Base-by-base conservation (phyloP, 2,113 vertebrate species). In the Oryzias woworae region DNA sequence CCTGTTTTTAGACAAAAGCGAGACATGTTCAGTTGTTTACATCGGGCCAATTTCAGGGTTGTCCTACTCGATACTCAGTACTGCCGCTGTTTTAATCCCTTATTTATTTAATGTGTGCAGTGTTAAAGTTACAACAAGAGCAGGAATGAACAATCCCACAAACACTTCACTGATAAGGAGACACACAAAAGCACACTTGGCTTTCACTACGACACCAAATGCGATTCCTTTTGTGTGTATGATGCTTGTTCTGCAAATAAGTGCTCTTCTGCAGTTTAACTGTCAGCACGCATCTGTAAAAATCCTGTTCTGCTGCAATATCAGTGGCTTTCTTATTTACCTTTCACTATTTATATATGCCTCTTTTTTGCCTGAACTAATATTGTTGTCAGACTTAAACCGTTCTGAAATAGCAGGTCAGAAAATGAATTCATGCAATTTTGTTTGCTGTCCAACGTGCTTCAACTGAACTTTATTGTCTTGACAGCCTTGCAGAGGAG, bases 21-120 rank as follows among this genome's bases (percentile, higher is more conserved):
- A 79, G 55, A 71, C 56, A 69, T 68, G 70, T 74, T 56, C 66
- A 66, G 42, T 52, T 73, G 78, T 77, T 81, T 84, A 77, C 68
- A 74, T 56, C 51, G 75, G 77, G 71, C 73, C 60, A 70, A 80
- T 87, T 83, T 86, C 84, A 81, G 70, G 54, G 46, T 58, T 59
- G 64, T 67, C 62, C 76, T 68, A 36, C 70, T 82, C 58, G 36
- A 65, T 51, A 80, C 44, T 65, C 69, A 77, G 82, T 63, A 50
- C 41, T 12, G 59, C 77, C 65, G 62, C 62, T 42, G 50, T 66
- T 84, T 68, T 87, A 87, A 89, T 85, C 81, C 70, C 67, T 73
- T 62, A 66, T 85, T 85, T 90, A 59, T 86, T 86, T 81, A 1
- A 13, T 63, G 46, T 47, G 45, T n/a, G 15, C n/a, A n/a, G 16